Evolutionary conservation across 2,797 vertebrate species (phyloP).

Genomic region (Ispidina picta): DNA sequence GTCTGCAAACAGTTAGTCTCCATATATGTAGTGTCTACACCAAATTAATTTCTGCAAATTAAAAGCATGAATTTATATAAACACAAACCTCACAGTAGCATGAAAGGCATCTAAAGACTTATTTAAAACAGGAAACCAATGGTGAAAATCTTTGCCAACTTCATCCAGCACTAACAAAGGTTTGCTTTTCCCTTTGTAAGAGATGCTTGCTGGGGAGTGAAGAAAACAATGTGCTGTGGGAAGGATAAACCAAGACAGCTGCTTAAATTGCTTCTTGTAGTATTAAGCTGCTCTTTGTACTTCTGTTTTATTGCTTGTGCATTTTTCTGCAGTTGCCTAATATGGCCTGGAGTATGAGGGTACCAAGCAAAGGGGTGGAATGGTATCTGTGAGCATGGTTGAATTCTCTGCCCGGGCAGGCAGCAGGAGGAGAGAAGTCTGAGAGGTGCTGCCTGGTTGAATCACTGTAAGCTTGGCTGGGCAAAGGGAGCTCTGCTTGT

Average conservation of each 20-base stretch:
- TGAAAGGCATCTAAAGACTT: not conserved
- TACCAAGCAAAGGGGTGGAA: not conserved
- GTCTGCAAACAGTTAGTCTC: not conserved
- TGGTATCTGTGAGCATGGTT: not conserved
- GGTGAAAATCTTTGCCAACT: not conserved
- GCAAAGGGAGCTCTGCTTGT: not conserved
- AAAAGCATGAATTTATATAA: not conserved
- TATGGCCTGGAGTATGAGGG: not conserved
- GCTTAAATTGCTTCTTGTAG: not conserved
- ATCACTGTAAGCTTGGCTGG: not conserved
- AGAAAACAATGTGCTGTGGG: not conserved
- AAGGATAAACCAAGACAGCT: conserved; percentile 11
- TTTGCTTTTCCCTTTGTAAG: not conserved
- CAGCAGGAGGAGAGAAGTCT: not conserved
- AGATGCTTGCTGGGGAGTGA: not conserved
- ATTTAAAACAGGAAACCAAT: not conserved
- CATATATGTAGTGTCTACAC: not conserved
- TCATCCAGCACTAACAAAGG: not conserved
- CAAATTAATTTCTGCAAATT: not conserved
- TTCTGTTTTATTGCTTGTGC: not conserved
- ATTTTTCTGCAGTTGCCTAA: not conserved
- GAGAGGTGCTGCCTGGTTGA: not conserved
- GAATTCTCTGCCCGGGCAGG: not conserved
- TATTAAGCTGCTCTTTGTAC: conserved; percentile 21
- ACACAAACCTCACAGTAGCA: not conserved